phyloP scores from a whole-genome alignment of 2,797 vertebrate genomes.

The Ibycter americanus region DNA sequence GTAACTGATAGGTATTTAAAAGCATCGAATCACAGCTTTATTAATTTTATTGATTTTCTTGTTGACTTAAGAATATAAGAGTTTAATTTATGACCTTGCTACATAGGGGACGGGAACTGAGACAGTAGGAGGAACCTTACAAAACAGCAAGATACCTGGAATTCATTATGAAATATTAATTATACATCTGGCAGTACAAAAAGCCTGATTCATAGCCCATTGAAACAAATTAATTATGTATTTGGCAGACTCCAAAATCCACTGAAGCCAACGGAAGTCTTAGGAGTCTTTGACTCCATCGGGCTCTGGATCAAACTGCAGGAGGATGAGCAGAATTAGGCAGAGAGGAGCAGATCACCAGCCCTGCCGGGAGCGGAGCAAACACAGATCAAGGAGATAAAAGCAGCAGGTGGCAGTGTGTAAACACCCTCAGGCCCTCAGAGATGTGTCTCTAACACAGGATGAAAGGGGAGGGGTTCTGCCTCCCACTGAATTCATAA shows the following conservation, averaged over 20 bases:
- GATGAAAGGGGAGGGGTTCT: neutral
- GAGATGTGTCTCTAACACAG: neutral
- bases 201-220: conserved; percentile 55
- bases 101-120: neutral
- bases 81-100: conserved; percentile 42
- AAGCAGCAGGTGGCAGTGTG: conserved; percentile 14
- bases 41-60: neutral
- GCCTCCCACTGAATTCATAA: neutral
- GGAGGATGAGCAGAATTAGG: neutral
- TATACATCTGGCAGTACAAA: conserved; percentile 65
- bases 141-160: conserved; percentile 64
- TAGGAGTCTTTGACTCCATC: conserved; percentile 25
- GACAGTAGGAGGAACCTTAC: conserved; percentile 22
- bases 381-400: neutral
- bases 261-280: conserved; percentile 45
- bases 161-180: conserved; percentile 65
- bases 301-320: conserved; percentile 25
- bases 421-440: neutral
- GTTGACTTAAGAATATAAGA: neutral
- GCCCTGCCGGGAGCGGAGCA: neutral
- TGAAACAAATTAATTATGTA: conserved; percentile 70
- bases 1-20: neutral
- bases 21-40: fast-evolving
- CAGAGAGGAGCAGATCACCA: neutral
- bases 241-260: conserved; percentile 46